Evolutionary conservation across 2,888 invertebrate species (phyloP).

Genomic region (Actias luna): DNA sequence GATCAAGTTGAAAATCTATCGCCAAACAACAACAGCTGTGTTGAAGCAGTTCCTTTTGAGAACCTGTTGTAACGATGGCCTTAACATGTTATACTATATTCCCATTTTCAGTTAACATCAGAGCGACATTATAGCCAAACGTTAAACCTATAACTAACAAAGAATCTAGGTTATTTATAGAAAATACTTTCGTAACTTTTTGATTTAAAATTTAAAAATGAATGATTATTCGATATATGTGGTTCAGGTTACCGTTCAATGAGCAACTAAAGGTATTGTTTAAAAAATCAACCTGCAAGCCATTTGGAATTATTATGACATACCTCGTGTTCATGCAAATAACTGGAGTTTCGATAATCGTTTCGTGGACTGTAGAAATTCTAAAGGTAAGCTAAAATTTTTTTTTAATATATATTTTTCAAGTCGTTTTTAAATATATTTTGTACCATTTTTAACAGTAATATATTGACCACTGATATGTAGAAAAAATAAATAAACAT

Average conservation of each 20-base stretch:
- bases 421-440: slow-evolving; percentile 3
- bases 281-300: slow-evolving; percentile 40
- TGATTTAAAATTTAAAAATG: neutral
- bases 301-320: slow-evolving; percentile 41
- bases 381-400: slow-evolving; percentile 43
- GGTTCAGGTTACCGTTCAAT: slow-evolving; percentile 39
- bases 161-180: no score
- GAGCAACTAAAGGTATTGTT: slow-evolving; percentile 38
- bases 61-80: no score
- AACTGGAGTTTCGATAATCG: slow-evolving; percentile 45
- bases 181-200: neutral
- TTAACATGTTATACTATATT: no score
- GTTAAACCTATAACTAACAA: no score
- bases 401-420: neutral
- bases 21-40: no score
- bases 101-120: no score
- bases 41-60: no score
- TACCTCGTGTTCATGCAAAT: slow-evolving; percentile 45
- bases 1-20: no score
- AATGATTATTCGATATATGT: neutral
- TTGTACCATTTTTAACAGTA: neutral
- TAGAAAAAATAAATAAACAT: neutral
- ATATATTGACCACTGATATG: neutral
- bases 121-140: no score
- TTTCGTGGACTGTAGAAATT: slow-evolving; percentile 54